phyloP scores from a whole-genome alignment of 2,797 vertebrate genomes.

The Megalops cyprinoides region DNA sequence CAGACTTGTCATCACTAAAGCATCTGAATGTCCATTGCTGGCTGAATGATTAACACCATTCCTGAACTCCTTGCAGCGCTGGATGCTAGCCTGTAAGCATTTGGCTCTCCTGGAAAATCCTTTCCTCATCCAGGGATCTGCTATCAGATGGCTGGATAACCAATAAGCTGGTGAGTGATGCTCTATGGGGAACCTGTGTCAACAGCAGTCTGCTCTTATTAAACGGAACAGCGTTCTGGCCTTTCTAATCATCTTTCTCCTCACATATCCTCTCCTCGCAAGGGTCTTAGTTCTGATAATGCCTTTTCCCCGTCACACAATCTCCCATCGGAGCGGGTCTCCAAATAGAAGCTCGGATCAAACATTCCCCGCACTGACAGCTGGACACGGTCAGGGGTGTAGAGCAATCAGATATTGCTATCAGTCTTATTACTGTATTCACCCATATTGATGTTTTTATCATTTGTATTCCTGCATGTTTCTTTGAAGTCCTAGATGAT shows the following conservation, averaged over 20 bases:
- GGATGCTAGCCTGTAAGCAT: background rate
- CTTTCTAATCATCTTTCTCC: slow-evolving; percentile 33
- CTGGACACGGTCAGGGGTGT: background rate
- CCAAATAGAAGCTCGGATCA: background rate
- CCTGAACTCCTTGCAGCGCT: background rate
- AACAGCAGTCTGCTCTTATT: slow-evolving; percentile 35
- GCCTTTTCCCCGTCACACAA: background rate
- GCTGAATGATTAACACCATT: background rate
- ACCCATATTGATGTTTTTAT: background rate
- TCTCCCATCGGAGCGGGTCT: background rate
- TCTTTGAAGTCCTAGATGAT: too few species aligned
- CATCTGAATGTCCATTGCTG: background rate
- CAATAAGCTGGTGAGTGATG: slow-evolving; percentile 22
- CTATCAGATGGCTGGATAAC: slow-evolving; percentile 16
- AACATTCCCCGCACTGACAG: background rate
- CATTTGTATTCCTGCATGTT: background rate
- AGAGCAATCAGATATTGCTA: background rate
- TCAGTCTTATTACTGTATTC: background rate
- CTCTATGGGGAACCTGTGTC: slow-evolving; percentile 29
- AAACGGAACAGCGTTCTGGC: slow-evolving; percentile 25
- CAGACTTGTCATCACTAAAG: background rate
- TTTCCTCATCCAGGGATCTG: slow-evolving; percentile 21
- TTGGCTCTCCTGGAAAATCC: background rate
- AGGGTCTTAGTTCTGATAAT: slow-evolving; percentile 11
- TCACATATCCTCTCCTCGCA: slow-evolving; percentile 23